Evolutionary conservation across 2,888 invertebrate species (phyloP).

Genomic region (Cosmopolites sordidus): DNA sequence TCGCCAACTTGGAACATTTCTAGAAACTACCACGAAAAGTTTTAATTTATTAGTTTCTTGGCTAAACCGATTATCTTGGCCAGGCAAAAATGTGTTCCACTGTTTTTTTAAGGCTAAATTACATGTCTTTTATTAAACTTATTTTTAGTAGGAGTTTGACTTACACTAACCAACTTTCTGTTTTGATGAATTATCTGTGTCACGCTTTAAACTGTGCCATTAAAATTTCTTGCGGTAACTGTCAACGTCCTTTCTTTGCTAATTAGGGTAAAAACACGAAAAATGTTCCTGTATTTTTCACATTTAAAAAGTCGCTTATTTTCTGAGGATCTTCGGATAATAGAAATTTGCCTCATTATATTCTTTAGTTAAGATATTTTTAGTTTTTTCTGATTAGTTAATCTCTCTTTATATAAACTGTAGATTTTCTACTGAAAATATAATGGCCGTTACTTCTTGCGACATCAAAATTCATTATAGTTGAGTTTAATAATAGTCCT

Average conservation of each 20-base stretch:
- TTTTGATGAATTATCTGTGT: neutral
- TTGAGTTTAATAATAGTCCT: too few relatives aligned
- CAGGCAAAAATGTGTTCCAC: slow-evolving; percentile 6
- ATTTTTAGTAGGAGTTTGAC: neutral
- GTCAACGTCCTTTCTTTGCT: neutral
- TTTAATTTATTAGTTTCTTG: slow-evolving; percentile 19
- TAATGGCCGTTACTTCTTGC: too few relatives aligned
- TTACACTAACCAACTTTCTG: neutral
- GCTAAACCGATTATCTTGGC: slow-evolving; percentile 12
- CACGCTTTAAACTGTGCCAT: neutral
- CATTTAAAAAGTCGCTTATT: too few relatives aligned
- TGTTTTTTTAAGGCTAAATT: slow-evolving; percentile 1
- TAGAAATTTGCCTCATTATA: too few relatives aligned
- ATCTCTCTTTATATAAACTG: too few relatives aligned
- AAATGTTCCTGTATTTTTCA: too few relatives aligned
- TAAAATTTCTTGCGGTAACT: neutral
- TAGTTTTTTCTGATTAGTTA: too few relatives aligned
- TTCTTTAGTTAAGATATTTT: too few relatives aligned
- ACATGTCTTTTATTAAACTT: neutral
- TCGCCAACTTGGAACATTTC: slow-evolving; percentile 20
- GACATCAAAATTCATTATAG: too few relatives aligned
- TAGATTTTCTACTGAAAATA: too few relatives aligned
- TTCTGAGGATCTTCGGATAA: too few relatives aligned
- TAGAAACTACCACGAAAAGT: slow-evolving; percentile 18
- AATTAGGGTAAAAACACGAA: neutral